Evolutionary conservation across 2,113 vertebrate genomes (phyloP).

Genomic region (Saimiri boliviensis): DNA sequence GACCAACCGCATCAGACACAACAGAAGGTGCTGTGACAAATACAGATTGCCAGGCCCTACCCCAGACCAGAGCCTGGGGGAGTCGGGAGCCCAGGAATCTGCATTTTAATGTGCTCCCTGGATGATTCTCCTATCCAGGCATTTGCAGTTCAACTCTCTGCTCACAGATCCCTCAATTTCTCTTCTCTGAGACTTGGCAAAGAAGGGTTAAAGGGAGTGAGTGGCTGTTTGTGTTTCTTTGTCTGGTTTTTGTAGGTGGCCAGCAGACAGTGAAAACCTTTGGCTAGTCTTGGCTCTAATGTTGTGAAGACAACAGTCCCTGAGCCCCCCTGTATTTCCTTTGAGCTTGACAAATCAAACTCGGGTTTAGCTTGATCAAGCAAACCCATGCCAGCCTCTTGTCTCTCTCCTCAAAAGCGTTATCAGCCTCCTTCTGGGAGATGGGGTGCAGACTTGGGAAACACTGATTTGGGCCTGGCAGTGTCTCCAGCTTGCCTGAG

Average conservation of each 20-base stretch:
- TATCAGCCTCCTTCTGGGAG: not conserved
- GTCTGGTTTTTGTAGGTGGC: not conserved
- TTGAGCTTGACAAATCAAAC: not conserved
- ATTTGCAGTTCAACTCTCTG: not conserved
- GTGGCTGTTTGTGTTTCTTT: accelerated
- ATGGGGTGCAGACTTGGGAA: not conserved
- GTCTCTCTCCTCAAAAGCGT: not conserved
- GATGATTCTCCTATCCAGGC: not conserved
- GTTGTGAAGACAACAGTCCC: not conserved
- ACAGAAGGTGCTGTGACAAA: not conserved
- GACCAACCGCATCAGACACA: not conserved
- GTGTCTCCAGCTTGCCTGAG: not conserved
- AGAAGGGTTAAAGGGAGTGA: not conserved
- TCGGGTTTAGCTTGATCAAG: too few species aligned
- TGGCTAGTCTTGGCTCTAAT: not conserved
- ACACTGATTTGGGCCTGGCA: accelerated
- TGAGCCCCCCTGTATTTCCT: not conserved
- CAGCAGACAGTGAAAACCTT: not conserved
- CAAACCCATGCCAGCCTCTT: not conserved
- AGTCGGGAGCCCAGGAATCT: not conserved
- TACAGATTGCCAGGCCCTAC: not conserved
- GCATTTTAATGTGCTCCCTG: not conserved
- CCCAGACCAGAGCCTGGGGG: not conserved
- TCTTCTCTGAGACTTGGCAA: not conserved
- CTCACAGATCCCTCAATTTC: accelerated